A percentile compares a stretch with the other conserved stretches of the same genome.
These are phyloP conservation scores for Alviniconcha marisindica DNA, from an alignment of 1,140 invertebrate genomes.

Conservation along the genomic window DNA sequence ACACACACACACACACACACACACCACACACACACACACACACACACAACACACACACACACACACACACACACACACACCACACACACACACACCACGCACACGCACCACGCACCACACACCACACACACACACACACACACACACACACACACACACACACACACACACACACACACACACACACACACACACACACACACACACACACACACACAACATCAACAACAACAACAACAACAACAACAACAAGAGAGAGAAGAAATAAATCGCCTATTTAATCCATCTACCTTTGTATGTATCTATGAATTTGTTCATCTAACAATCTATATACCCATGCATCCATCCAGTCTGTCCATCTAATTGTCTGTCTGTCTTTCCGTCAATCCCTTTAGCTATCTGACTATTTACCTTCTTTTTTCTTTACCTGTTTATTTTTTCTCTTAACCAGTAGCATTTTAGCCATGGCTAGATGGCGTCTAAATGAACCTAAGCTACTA, in stretches of 20 bases:
- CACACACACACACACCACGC: neutral
- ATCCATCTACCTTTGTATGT: too few species aligned
- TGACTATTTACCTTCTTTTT: neutral
- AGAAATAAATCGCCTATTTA: too few species aligned
- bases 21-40: neutral
- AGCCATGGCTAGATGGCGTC: too few species aligned
- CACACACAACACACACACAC: constrained; percentile 20
- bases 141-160: neutral
- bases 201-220: constrained; percentile 23
- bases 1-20: constrained; percentile 13
- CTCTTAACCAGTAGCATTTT: too few species aligned
- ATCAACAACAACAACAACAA: too few species aligned
- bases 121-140: too few species aligned
- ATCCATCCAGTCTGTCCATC: neutral
- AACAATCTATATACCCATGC: too few species aligned
- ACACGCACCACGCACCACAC: neutral
- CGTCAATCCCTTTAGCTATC: neutral
- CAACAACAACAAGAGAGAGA: too few species aligned
- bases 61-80: constrained; percentile 4
- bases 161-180: neutral
- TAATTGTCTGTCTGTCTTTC: neutral
- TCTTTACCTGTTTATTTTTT: too few species aligned
- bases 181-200: constrained; percentile 20
- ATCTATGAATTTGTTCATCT: too few species aligned
- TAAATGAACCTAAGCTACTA: too few species aligned